Base-by-base conservation (phyloP, 2,113 vertebrate genomes). In the Heterotilapia buettikoferi region DNA sequence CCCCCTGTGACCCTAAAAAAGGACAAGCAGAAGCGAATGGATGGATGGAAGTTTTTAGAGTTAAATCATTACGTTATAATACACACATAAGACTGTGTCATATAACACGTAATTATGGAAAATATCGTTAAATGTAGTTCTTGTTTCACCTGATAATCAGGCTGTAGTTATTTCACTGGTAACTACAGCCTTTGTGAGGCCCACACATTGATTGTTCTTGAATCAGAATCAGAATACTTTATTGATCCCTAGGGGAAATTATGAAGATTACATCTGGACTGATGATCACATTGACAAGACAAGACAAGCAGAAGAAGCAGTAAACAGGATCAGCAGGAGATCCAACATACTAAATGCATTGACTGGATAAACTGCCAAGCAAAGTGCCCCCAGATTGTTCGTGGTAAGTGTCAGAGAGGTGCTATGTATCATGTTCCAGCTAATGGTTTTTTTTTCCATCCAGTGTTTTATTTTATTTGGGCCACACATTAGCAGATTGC, bases 261-360 rank as follows among this genome's bases (percentile, higher is more conserved):
- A 63, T 63, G 11, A 36, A 78, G 24, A 50, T 19, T 21, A 12
- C 18, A 82, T 29, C 79, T 73, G 14, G 24, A 47, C 76, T 2
- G 1, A 9, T 33, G 11, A 47, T 40, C 24, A 79, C 26, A 79
- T 13, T 9, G 47, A 78, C 88, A 86, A 89, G 82, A 83, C 71
- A 66, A 86, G 80, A 84, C 86, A 85, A 87, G 80, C 50, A 73
- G 47, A 57, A 68, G 14, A 80, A 78, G 79, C 2, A 2, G 19
- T 5, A 85, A 82, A 63, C 19, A 24, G 21, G 53, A 40, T 3
- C 6, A 80, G 57, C 13, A 31, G 63, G 57, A 91, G 78, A 78
- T 80, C 80, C 14, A 31, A 16, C 5, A 59, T 90, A 87, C 84
- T 84, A 71, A 73, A 88, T 88, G 66, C 88, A 79, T 85, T 88